phyloP scores from a whole-genome alignment of 2,888 invertebrate genomes.

The Spodoptera littoralis region DNA sequence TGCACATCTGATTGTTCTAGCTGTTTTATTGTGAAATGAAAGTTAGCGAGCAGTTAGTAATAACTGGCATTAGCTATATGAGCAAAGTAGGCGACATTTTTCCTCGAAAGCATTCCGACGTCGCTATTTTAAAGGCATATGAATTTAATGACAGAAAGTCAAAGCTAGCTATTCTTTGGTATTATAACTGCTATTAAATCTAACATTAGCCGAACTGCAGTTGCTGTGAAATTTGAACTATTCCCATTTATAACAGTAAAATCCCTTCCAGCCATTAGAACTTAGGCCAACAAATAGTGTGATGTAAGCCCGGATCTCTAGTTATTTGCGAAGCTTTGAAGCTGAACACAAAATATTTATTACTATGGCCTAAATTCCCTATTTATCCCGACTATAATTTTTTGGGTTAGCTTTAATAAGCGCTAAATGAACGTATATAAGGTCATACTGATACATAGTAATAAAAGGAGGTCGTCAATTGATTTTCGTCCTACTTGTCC shows the following conservation, averaged over 20 bases:
- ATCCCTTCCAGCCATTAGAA: conserved; percentile 37
- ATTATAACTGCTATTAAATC: conserved; percentile 54
- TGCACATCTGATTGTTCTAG: conserved; percentile 34
- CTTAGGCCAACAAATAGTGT: conserved; percentile 43
- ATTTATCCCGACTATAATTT: conserved; percentile 16
- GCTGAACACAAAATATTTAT: conserved; percentile 25
- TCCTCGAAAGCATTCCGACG: conserved; percentile 55
- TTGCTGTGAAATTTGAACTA: conserved; percentile 47
- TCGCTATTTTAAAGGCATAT: conserved; percentile 52
- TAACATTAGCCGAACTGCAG: conserved; percentile 51
- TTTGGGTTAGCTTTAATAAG: conserved; percentile 1
- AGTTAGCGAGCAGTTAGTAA: conserved; percentile 44
- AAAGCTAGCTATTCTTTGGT: conserved; percentile 38
- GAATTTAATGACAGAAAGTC: conserved; percentile 52
- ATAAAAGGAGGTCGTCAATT: conserved; percentile 36
- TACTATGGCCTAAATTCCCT: conserved; percentile 24
- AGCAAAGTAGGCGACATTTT: conserved; percentile 48
- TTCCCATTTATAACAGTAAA: conserved; percentile 41
- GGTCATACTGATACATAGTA: conserved; percentile 10
- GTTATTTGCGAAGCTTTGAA: conserved; percentile 42
- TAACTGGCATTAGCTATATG: conserved; percentile 51
- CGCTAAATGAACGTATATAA: not conserved
- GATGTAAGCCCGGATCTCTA: conserved; percentile 40
- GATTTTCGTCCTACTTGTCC: conserved; percentile 41
- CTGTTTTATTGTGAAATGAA: conserved; percentile 59